Conservation (phyloP, 2,888 invertebrate genomes). For the Quadriops clusia region DNA sequence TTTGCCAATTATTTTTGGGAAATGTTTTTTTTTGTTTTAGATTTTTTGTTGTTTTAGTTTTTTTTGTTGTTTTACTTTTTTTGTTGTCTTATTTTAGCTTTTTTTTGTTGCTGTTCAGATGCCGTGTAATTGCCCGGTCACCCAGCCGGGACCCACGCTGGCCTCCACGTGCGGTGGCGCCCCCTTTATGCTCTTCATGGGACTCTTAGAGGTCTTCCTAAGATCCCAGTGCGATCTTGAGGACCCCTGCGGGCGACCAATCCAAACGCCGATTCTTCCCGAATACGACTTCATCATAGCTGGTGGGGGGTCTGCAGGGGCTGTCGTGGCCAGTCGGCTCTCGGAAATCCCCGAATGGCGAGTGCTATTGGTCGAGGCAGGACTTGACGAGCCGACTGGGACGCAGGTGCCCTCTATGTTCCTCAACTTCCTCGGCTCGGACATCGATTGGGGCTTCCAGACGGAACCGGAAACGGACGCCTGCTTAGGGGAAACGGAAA, state of each 20-base stretch:
- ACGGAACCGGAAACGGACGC: conserved; percentile 73
- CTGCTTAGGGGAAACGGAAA: conserved; percentile 58
- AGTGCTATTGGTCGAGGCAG: conserved; percentile 63
- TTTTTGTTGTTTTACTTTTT: too few relatives aligned
- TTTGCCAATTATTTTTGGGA: too few relatives aligned
- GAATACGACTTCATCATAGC: conserved; percentile 68
- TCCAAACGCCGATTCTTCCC: conserved; percentile 43
- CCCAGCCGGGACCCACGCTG: conserved; percentile 69
- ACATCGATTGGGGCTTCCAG: conserved; percentile 78
- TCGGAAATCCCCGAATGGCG: conserved; percentile 63
- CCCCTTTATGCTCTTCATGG: conserved; percentile 83
- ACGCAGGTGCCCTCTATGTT: conserved; percentile 85
- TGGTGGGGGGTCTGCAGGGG: conserved; percentile 61
- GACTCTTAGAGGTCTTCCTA: conserved; percentile 72
- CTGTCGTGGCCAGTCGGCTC: conserved; percentile 59
- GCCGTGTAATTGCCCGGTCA: conserved; percentile 70
- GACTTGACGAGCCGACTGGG: conserved; percentile 77
- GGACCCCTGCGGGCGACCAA: conserved; percentile 70
- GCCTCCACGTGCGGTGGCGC: conserved; percentile 76
- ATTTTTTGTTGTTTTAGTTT: too few relatives aligned
- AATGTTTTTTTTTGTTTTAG: too few relatives aligned
- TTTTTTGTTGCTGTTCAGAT: too few relatives aligned
- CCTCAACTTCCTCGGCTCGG: conserved; percentile 72
- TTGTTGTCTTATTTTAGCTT: too few relatives aligned
- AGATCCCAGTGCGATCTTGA: conserved; percentile 79